Base-by-base conservation (phyloP, 2,113 vertebrate genomes). In the Corapipo altera region DNA sequence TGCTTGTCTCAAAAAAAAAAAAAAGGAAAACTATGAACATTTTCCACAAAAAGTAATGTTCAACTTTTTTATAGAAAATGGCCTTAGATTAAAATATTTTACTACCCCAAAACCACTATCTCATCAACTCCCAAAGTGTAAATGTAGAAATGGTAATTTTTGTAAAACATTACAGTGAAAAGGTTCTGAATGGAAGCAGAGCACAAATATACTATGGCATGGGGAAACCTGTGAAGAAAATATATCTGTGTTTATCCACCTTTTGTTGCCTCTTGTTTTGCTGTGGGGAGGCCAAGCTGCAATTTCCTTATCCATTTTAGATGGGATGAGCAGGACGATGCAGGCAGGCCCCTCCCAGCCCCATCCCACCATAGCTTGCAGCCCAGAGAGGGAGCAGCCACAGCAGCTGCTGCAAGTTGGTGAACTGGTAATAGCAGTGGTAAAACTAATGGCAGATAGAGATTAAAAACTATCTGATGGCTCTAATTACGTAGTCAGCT, bases 401-500 rank as follows among this genome's bases (percentile, higher is more conserved):
- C n/a, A 44, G 39, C 1, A 3, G 15, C 61, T 55, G 46, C 74
- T 78, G n/a, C 26, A 49, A 62, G 17, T 32, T 54, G 62, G 27
- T 65, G 75, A 88, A 58, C 49, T 57, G 16, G 44, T 19, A 51
- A 66, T 1, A 2, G 58, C 33, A 51, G 66, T 1, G 2, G 64
- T 39, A 74, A 90, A 95, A 93, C 21, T 86, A 46, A 74, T 16
- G 76, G 48, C 55, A 94, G 88, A 52, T 37, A 76, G 41, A 76
- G 71, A 71, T 64, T 59, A 80, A 77, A 92, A 91, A 49, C 0
- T 7, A 90, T 46, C 83, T 78, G 65, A 52, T 39, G 44, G 11
- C 48, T 92, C 79, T 89, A 91, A 95, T 89, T 97, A 93, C 75
- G 95, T 49, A 86, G 23, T n/a, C 0, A 11, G 12, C 35, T 90